phyloP scores from a whole-genome alignment of 2,113 vertebrate genomes.

The Brachyhypopomus gauderio region DNA sequence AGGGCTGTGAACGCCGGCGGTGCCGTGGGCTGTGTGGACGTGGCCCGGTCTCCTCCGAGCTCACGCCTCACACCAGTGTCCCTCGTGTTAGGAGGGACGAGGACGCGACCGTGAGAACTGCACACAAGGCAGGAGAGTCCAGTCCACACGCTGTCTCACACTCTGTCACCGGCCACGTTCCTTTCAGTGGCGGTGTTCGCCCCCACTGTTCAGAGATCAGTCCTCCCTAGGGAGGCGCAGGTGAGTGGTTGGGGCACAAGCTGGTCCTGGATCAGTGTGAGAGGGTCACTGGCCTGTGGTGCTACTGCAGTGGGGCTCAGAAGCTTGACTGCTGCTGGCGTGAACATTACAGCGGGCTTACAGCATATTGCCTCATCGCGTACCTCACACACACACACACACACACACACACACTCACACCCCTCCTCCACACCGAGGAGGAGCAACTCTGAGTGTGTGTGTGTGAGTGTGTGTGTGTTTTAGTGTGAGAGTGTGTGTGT shows the following conservation, averaged over 20 bases:
- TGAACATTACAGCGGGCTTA: slow-evolving; percentile 48
- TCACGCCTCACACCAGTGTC: no score
- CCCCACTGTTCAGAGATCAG: neutral
- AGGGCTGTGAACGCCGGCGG: no score
- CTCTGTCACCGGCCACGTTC: no score
- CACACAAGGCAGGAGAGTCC: no score
- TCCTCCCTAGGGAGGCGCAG: neutral
- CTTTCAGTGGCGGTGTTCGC: no score
- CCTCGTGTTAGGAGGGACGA: no score
- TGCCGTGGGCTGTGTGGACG: no score
- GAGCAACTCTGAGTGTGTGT: neutral
- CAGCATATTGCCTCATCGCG: slow-evolving; percentile 55
- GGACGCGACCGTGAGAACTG: no score
- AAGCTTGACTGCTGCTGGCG: slow-evolving; percentile 10
- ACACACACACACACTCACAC: slow-evolving; percentile 21
- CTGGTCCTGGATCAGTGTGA: slow-evolving; percentile 25
- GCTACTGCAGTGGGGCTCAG: slow-evolving; percentile 19
- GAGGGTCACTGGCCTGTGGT: slow-evolving; percentile 1
- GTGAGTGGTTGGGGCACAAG: no score
- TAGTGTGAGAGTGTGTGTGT: no score
- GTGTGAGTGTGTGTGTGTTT: slow-evolving; percentile 23
- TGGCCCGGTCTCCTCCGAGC: no score
- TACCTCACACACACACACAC: slow-evolving; percentile 24
- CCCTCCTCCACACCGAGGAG: neutral
- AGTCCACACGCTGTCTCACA: no score